These are phyloP conservation scores for Dendrocincla fuliginosa DNA, from an alignment of 2,797 vertebrate species.

Conservation along the genomic window DNA sequence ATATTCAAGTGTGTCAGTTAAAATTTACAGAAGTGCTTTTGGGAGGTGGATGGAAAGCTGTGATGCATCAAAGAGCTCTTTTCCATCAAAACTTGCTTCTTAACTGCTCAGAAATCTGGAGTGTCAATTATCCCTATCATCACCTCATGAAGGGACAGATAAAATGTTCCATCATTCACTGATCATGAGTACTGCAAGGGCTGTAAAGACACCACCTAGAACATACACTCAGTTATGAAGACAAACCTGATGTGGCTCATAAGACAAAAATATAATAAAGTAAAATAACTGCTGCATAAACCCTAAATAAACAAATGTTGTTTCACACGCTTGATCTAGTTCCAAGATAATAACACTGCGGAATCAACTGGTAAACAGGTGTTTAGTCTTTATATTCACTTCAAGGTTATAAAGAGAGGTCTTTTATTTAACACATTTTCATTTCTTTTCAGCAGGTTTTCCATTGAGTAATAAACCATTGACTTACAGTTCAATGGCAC, in stretches of 20 bases:
- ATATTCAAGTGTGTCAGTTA: background rate
- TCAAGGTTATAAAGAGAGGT: background rate
- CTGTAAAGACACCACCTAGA: slow-evolving; percentile 2
- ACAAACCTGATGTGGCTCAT: slow-evolving; percentile 12
- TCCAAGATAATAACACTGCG: background rate
- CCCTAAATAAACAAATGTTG: slow-evolving; percentile 15
- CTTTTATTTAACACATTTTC: background rate
- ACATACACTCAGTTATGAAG: background rate
- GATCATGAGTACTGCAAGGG: background rate
- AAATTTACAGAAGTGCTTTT: background rate
- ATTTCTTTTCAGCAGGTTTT: background rate
- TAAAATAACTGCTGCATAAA: slow-evolving; percentile 15
- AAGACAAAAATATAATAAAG: background rate
- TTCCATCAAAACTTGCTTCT: background rate
- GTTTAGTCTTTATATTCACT: background rate
- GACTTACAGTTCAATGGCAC: background rate
- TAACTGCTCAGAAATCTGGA: slow-evolving; percentile 10
- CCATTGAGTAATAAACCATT: background rate
- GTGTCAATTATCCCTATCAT: background rate
- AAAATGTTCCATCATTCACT: background rate
- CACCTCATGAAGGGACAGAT: background rate
- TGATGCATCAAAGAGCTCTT: slow-evolving; percentile 9
- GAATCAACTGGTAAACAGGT: background rate
- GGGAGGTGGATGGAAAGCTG: background rate
- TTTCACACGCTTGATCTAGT: background rate